A percentile compares a stretch with the other conserved stretches of the same genome.
These are phyloP conservation scores for Cephus cinctus DNA, from an alignment of 1,140 invertebrate genomes.

Conservation along the genomic window DNA sequence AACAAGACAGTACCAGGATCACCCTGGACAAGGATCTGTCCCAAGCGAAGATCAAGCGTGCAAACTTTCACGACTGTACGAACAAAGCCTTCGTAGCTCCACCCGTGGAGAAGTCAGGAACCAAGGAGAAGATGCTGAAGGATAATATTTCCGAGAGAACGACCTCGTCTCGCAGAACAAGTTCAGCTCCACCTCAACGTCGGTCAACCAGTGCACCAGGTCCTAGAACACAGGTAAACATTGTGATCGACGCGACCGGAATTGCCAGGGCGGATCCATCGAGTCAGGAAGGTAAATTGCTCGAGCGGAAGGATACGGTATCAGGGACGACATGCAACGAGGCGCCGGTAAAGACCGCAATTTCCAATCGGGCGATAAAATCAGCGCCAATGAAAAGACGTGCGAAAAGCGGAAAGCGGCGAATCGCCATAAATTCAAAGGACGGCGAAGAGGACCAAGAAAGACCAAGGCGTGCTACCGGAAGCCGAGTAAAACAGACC, in stretches of 20 bases:
- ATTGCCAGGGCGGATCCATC: conserved; percentile 4
- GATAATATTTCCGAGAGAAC: neutral
- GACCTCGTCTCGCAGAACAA: conserved; percentile 28
- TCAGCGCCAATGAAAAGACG: conserved; percentile 42
- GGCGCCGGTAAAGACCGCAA: conserved; percentile 13
- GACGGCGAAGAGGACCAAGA: conserved; percentile 20
- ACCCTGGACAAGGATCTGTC: conserved; percentile 12
- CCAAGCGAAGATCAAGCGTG: conserved; percentile 38
- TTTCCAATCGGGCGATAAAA: conserved; percentile 35
- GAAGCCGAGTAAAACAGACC: conserved; percentile 3
- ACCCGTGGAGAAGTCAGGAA: conserved; percentile 10
- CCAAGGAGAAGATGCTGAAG: neutral
- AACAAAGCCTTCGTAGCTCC: conserved; percentile 41
- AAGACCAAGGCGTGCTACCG: conserved; percentile 12
- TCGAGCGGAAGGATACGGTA: conserved; percentile 12
- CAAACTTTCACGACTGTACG: conserved; percentile 37
- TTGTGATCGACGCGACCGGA: conserved; percentile 35
- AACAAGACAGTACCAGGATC: no score
- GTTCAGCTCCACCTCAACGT: conserved; percentile 40
- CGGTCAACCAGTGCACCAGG: conserved; percentile 15
- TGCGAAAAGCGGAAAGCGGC: conserved; percentile 37
- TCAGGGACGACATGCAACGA: conserved; percentile 12
- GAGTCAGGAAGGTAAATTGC: conserved; percentile 6
- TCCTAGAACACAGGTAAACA: conserved; percentile 30
- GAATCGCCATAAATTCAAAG: conserved; percentile 23